These are phyloP conservation scores for Caenorhabditis sp. DNA, from an alignment of 2,888 invertebrate species.

Conservation along the genomic window DNA sequence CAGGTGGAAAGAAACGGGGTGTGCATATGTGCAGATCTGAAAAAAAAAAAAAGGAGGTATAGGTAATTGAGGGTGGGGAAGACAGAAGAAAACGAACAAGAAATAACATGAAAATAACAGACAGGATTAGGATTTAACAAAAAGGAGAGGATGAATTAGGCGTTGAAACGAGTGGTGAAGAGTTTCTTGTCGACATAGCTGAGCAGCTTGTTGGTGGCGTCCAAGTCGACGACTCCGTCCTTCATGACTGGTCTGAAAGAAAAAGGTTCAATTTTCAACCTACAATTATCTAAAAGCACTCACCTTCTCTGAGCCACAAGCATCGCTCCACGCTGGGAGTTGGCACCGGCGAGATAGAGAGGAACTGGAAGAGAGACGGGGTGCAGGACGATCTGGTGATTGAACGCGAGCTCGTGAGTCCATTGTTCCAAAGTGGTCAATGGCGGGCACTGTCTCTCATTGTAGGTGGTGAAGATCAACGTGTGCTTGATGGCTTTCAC, in stretches of 20 bases:
- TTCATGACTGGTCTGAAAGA: conserved; percentile 1
- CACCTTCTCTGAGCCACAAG: neutral
- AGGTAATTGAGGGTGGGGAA: no score
- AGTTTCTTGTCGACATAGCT: conserved; percentile 1
- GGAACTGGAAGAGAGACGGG: conserved; percentile 55
- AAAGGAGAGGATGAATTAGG: conserved; percentile 7
- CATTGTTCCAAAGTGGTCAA: conserved; percentile 29
- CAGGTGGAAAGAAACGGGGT: no score
- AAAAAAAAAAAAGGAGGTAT: no score
- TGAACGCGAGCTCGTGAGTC: conserved; percentile 44
- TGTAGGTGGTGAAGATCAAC: conserved; percentile 22
- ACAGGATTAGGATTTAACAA: no score
- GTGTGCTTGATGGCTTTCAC: conserved; percentile 55
- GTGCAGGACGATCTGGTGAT: conserved; percentile 58
- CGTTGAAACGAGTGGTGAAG: conserved; percentile 7
- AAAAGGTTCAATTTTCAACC: neutral
- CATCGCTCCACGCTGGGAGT: conserved; percentile 48
- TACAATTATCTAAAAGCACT: neutral
- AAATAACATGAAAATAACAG: neutral
- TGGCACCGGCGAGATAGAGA: conserved; percentile 46
- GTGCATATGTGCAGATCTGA: no score
- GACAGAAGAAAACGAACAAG: no score
- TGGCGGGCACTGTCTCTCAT: no score
- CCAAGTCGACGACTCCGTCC: neutral
- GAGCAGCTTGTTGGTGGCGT: neutral